A percentile compares a stretch with the other conserved stretches of the same genome.
These are phyloP conservation scores for Cephalopachus bancanus DNA, from an alignment of 2,797 vertebrate genomes.

Conservation along the genomic window DNA sequence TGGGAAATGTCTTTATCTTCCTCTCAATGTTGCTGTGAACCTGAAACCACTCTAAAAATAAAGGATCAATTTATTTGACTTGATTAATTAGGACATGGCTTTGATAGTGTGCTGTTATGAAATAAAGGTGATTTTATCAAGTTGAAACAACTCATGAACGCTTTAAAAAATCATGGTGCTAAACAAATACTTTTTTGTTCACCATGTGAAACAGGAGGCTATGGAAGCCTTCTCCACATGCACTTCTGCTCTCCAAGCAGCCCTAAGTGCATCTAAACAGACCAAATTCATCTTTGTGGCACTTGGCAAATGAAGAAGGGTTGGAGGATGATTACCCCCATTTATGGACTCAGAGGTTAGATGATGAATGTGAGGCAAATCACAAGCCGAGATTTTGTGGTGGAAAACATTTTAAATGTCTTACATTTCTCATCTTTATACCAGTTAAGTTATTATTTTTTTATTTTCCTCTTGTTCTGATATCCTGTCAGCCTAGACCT, in stretches of 20 bases:
- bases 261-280: not conserved
- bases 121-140: not conserved
- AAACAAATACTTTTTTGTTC: not conserved
- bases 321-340: not conserved
- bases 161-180: not conserved
- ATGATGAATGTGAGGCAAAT: conserved; percentile 22
- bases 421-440: conserved; percentile 6
- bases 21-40: not conserved
- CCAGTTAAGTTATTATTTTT: not conserved
- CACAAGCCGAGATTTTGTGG: not conserved
- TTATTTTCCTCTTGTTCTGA: not conserved
- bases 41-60: conserved; percentile 21
- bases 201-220: not conserved
- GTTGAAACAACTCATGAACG: not conserved
- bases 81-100: not conserved
- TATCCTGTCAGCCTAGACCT: not conserved
- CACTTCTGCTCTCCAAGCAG: not conserved
- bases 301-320: not conserved
- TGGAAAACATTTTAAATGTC: conserved; percentile 34
- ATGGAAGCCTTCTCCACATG: not conserved
- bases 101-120: not conserved
- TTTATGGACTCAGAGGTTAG: conserved; percentile 24
- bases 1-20: not conserved
- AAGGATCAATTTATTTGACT: not conserved
- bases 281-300: not conserved